phyloP scores from a whole-genome alignment of 2,113 vertebrate genomes.

The Cricetomys ansorgei region DNA sequence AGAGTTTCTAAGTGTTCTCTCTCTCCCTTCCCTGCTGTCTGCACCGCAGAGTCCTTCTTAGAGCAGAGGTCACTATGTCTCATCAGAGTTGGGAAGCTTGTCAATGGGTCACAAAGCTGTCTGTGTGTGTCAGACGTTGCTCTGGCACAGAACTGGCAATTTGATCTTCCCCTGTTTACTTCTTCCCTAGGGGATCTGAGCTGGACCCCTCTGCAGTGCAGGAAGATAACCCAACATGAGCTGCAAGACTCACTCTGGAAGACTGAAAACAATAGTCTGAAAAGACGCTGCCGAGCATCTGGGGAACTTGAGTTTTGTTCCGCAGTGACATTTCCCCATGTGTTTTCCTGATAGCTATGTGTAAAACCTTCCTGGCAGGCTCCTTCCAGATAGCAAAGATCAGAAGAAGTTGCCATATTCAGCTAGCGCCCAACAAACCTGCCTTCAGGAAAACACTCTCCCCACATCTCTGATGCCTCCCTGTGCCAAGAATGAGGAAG shows the following conservation, averaged over 20 bases:
- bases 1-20: conserved; percentile 75
- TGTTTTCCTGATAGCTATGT: conserved; percentile 56
- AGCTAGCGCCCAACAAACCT: conserved; percentile 58
- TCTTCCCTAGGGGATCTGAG: conserved; percentile 67
- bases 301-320: neutral
- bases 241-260: conserved; percentile 61
- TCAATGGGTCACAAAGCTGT: conserved; percentile 73
- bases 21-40: conserved; percentile 21
- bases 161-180: conserved; percentile 72
- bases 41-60: conserved; percentile 69
- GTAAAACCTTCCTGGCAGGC: conserved; percentile 66
- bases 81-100: conserved; percentile 60
- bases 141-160: conserved; percentile 28
- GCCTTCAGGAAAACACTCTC: neutral
- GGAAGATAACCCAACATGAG: conserved; percentile 71
- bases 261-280: conserved; percentile 63
- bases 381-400: conserved; percentile 60
- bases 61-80: neutral
- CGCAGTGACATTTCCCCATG: conserved; percentile 65
- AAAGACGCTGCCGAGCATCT: conserved; percentile 56
- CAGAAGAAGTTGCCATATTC: conserved; percentile 48
- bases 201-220: conserved; percentile 9
- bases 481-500: conserved; percentile 6
- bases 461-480: conserved; percentile 8
- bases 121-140: conserved; percentile 37